Conservation (phyloP, 2,888 invertebrate species). For the Ophion obscuratus region DNA sequence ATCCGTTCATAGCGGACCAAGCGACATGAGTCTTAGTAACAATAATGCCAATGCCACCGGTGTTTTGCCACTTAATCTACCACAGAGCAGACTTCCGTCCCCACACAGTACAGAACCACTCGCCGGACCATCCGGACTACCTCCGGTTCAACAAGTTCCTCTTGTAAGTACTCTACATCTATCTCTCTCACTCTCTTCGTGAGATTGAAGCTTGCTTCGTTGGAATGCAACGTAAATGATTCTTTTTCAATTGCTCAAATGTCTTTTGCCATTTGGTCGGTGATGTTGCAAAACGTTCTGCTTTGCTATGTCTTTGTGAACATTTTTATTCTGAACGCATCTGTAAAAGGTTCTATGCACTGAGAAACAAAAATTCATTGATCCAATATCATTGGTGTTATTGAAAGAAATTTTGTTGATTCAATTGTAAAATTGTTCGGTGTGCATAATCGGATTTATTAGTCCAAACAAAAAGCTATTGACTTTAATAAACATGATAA, state of each 20-base stretch:
- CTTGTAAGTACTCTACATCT: conserved; percentile 87
- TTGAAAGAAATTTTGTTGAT: no score
- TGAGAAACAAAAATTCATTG: no score
- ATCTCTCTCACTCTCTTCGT: conserved; percentile 2
- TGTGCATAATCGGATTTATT: no score
- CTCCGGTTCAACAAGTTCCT: conserved; percentile 95
- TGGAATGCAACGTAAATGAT: no score
- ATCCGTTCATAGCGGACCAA: conserved; percentile 85
- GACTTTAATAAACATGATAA: no score
- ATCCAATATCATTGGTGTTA: no score
- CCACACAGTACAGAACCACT: conserved; percentile 89
- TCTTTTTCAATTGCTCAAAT: no score
- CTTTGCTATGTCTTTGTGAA: no score
- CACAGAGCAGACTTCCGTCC: conserved; percentile 86
- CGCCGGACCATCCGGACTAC: conserved; percentile 93
- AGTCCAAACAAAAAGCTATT: no score
- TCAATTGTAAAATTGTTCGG: no score
- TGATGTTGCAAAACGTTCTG: neutral
- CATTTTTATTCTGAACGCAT: no score
- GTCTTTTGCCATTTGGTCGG: neutral
- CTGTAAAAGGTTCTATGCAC: no score
- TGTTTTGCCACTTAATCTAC: conserved; percentile 81
- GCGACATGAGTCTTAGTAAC: conserved; percentile 86
- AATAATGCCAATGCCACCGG: conserved; percentile 81
- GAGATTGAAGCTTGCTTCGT: neutral